Evolutionary conservation across 1,140 invertebrate species (phyloP), one percentile per base, ranked within the genome.

Genomic region (Ooceraea biroi): DNA sequence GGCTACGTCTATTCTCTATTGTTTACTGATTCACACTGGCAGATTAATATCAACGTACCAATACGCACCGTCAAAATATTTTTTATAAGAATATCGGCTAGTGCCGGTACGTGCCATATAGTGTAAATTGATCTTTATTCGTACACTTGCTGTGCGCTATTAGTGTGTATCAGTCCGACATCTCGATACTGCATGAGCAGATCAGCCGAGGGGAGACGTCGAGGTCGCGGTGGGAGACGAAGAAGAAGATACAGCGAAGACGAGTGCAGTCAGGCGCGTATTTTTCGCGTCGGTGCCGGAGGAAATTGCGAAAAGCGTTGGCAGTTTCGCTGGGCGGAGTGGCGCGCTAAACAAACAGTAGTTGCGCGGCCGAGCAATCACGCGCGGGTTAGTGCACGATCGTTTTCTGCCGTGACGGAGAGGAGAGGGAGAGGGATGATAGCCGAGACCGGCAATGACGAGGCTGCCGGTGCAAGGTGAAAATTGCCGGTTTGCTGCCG

Each of bases 341-440:
- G 87, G 84, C 44, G 88, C 55, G 83, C 85, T 91, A 91, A 91
- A 89, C 90, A 91, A 91, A 91, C 90, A 91, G 90, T 91, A 91
- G 90, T 91, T 91, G 88, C 57, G 48, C 44, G 57, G 74, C n/a
- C 66, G 74, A 55, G 85, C 83, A 85, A 88, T 88, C 86, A 86
- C 68, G 84, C 44, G 44, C 65, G 63, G 19, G 58, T 82, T 60
- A 78, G 19, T 57, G 19, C 52, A n/a, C 61, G 66, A 82, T 85
- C 55, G 84, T 84, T 71, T 7, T 58, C 25, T n/a, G n/a, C 76
- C 60, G 76, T 22, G 52, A 78, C 12, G 27, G 61, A 1, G 68
- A 30, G 55, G 25, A 14, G 60, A 57, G 27, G 44, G 57, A 52
- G 55, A 52, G 80, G 30, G 80, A 87, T 85, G 86, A 91, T 90